Conservation (phyloP, 2,113 vertebrate genomes). For the Antechinus flavipes region DNA sequence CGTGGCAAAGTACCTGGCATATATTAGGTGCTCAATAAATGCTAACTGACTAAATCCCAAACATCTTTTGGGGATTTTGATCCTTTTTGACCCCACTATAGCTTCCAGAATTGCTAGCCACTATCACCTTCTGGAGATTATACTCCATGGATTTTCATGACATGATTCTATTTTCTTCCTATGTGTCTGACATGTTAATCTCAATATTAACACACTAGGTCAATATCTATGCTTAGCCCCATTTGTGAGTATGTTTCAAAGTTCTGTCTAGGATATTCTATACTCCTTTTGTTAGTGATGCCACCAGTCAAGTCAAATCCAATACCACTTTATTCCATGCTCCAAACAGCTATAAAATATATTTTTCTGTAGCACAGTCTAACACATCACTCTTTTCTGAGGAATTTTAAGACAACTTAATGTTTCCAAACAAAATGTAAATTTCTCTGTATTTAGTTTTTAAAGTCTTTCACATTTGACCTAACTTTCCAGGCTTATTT, state of each 20-base stretch:
- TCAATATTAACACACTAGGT: not conserved
- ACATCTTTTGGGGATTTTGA: not conserved
- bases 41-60: not conserved
- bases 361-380: not conserved
- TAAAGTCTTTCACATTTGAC: not conserved
- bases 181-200: not conserved
- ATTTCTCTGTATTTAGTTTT: not conserved
- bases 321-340: not conserved
- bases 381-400: not conserved
- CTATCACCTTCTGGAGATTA: not conserved
- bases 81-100: not conserved
- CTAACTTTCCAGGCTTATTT: not conserved
- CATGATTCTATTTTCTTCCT: not conserved
- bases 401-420: not conserved
- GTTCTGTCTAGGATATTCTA: not conserved
- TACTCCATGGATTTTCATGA: not conserved
- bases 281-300: not conserved
- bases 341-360: not conserved
- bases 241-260: not conserved
- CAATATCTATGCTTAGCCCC: not conserved
- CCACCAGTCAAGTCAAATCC: not conserved
- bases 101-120: not conserved
- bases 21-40: not conserved
- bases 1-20: too few relatives aligned
- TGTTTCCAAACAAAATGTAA: not conserved